phyloP scores from a whole-genome alignment of 2,113 vertebrate genomes.

The Equus quagga region DNA sequence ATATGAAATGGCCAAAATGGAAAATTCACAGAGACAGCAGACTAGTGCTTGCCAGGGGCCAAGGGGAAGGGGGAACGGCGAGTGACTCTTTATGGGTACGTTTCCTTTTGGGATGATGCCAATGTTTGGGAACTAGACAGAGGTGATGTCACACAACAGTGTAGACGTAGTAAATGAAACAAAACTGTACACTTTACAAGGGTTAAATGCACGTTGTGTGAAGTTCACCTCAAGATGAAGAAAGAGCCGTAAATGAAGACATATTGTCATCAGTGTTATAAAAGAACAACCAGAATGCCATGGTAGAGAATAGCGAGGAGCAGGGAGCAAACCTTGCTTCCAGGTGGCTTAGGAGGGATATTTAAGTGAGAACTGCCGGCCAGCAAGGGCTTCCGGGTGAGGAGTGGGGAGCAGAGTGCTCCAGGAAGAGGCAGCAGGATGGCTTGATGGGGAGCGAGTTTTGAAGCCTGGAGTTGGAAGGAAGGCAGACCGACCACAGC shows the following conservation, averaged over 20 bases:
- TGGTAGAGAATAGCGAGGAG: not conserved
- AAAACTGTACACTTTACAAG: too few relatives aligned
- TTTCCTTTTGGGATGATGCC: not conserved
- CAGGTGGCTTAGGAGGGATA: not conserved
- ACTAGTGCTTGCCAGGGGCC: not conserved
- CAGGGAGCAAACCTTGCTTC: not conserved
- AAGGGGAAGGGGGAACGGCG: not conserved
- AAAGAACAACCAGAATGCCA: not conserved
- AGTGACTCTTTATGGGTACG: not conserved
- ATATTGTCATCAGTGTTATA: not conserved
- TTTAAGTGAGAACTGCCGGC: not conserved
- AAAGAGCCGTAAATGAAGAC: too few relatives aligned
- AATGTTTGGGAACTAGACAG: not conserved
- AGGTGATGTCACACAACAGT: not conserved
- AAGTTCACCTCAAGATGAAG: not conserved
- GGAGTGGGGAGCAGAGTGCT: not conserved
- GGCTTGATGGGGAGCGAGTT: not conserved
- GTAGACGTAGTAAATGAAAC: not conserved
- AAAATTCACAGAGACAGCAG: not conserved
- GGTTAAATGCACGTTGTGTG: not conserved
- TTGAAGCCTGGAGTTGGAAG: not conserved
- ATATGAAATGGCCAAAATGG: not conserved
- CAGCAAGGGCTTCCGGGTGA: not conserved
- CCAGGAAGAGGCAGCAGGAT: too few relatives aligned
- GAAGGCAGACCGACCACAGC: not conserved